Percentiles rank a stretch among this genome's conserved stretches.
phyloP scores from a whole-genome alignment of 2,888 invertebrate genomes.

The Entomobrya proxima region DNA sequence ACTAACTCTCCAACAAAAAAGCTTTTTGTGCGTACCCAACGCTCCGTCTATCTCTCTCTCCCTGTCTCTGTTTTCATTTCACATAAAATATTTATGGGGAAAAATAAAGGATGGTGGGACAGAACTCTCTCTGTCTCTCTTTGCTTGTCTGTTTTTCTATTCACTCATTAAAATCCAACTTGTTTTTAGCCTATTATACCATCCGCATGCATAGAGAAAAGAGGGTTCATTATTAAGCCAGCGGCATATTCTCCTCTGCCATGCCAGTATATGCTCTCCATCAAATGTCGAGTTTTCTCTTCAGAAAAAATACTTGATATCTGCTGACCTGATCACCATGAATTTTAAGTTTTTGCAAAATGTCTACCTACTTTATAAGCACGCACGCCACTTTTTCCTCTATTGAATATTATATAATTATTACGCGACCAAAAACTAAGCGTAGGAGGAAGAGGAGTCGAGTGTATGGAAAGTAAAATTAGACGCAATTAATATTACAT shows the following conservation, averaged over 20 bases:
- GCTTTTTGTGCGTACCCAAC: background rate
- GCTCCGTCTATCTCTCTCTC: background rate
- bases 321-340: constrained; percentile 2
- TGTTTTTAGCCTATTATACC: constrained; percentile 7
- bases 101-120: constrained; percentile 2
- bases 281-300: background rate
- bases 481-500: constrained; percentile 10
- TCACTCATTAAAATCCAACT: constrained; percentile 19
- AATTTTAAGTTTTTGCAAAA: constrained; percentile 18
- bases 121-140: no score
- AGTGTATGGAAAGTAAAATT: background rate
- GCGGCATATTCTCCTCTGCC: background rate
- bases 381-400: background rate
- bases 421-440: background rate
- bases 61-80: constrained; percentile 22
- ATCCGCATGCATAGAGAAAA: no score
- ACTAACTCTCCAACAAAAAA: background rate
- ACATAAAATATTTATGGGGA: constrained; percentile 57
- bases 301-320: background rate
- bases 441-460: background rate
- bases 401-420: background rate
- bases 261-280: background rate
- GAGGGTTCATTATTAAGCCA: no score
- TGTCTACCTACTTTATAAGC: no score
- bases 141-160: constrained; percentile 11